phyloP scores from a whole-genome alignment of 1,140 invertebrate species.

The Saxidomus purpurata region DNA sequence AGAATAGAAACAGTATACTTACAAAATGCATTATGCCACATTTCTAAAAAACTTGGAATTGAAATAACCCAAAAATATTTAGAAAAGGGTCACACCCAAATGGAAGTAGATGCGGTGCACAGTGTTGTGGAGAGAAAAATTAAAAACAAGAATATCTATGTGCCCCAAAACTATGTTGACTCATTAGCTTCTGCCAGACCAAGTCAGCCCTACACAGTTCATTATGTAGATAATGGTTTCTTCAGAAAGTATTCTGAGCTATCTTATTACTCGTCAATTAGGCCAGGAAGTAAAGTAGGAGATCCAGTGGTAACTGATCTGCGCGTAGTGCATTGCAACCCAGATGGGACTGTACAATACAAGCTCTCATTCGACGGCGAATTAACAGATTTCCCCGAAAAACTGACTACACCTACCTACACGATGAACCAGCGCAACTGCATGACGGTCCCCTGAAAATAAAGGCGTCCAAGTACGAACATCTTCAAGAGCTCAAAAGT shows the following conservation, averaged over 20 bases:
- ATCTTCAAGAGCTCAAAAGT: slow-evolving; percentile 39
- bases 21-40: slow-evolving; percentile 14
- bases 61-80: slow-evolving; percentile 41
- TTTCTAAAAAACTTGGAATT: background rate
- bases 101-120: slow-evolving; percentile 40
- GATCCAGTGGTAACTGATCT: slow-evolving; percentile 43
- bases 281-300: slow-evolving; percentile 21
- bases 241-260: slow-evolving; percentile 23
- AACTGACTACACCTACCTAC: background rate
- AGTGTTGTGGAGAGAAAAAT: slow-evolving; percentile 13
- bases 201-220: background rate
- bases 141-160: slow-evolving; percentile 30
- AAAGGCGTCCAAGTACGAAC: slow-evolving; percentile 17
- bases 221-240: slow-evolving; percentile 23
- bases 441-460: slow-evolving; percentile 23
- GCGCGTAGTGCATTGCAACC: background rate
- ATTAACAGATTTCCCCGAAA: slow-evolving; percentile 16
- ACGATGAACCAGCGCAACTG: slow-evolving; percentile 9
- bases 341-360: slow-evolving; percentile 17
- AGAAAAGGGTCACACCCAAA: slow-evolving; percentile 26
- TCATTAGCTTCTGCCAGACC: background rate
- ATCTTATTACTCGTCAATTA: slow-evolving; percentile 18
- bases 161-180: slow-evolving; percentile 37
- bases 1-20: slow-evolving; percentile 15
- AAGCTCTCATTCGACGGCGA: slow-evolving; percentile 10